Percentiles rank a stretch among this genome's conserved stretches.
Evolutionary conservation across 2,113 vertebrate species (phyloP).

Genomic region (Megatriorchis doriae): DNA sequence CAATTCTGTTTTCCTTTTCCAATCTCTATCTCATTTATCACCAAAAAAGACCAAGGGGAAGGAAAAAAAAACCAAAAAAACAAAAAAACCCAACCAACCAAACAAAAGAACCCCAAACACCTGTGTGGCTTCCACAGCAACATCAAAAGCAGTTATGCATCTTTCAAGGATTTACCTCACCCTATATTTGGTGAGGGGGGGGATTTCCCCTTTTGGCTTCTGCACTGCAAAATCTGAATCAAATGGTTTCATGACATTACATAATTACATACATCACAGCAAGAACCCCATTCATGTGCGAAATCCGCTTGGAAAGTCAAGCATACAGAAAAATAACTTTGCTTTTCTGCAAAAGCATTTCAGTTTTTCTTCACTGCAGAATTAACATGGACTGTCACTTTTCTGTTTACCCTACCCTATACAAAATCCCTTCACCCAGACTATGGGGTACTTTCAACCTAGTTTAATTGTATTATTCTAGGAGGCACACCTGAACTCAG

Average conservation of each 20-base stretch:
- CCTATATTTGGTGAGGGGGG: not conserved
- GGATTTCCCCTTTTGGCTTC: not conserved
- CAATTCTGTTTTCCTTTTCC: not conserved
- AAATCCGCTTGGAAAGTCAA: not conserved
- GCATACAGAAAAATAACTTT: not conserved
- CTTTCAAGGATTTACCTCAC: not conserved
- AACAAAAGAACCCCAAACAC: not conserved
- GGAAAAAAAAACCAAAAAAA: too few species aligned
- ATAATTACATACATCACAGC: not conserved
- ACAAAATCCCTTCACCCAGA: not conserved
- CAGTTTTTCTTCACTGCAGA: not conserved
- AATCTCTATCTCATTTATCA: not conserved
- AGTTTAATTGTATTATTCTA: not conserved
- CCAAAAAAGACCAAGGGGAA: not conserved
- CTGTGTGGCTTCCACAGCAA: not conserved
- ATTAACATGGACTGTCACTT: not conserved
- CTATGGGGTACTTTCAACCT: not conserved
- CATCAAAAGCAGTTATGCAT: not conserved
- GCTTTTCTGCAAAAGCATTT: not conserved
- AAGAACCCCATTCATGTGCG: not conserved
- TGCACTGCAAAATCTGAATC: not conserved
- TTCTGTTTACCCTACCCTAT: not conserved
- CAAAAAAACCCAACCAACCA: too few species aligned
- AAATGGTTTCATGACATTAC: not conserved
- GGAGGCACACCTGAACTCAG: not conserved